phyloP scores from a whole-genome alignment of 2,888 invertebrate genomes.

The Crocallis elinguaria region DNA sequence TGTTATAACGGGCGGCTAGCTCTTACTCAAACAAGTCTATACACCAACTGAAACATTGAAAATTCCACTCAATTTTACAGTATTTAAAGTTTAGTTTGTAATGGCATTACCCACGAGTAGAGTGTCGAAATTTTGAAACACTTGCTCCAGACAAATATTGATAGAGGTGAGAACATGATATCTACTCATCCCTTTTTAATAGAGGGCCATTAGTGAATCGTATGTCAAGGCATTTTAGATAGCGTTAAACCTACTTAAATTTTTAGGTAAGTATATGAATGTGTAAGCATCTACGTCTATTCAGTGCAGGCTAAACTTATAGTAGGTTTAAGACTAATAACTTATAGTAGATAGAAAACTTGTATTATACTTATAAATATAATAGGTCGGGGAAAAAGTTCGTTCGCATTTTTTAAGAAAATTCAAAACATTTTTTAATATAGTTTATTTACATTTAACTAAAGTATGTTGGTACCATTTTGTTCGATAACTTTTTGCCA shows the following conservation, averaged over 20 bases:
- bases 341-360: no score
- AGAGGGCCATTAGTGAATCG: conserved; percentile 4
- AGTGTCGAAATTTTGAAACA: conserved; percentile 49
- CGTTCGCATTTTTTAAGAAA: no score
- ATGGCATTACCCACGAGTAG: conserved; percentile 16
- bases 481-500: no score
- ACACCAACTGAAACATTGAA: background rate
- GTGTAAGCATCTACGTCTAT: no score
- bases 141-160: conserved; percentile 54
- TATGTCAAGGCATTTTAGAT: background rate
- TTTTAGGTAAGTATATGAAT: no score
- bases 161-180: conserved; percentile 37
- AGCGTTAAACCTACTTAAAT: background rate
- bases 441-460: no score
- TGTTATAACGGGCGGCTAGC: conserved; percentile 52
- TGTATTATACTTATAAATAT: no score
- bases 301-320: no score
- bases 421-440: no score
- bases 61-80: conserved; percentile 5
- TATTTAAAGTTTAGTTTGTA: conserved; percentile 22
- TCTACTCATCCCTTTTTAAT: conserved; percentile 17
- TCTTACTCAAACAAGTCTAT: conserved; percentile 32
- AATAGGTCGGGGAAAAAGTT: no score
- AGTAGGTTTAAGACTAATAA: no score
- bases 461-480: no score